Evolutionary conservation across 2,888 invertebrate species (phyloP).

Genomic region (Parnassius apollo): DNA sequence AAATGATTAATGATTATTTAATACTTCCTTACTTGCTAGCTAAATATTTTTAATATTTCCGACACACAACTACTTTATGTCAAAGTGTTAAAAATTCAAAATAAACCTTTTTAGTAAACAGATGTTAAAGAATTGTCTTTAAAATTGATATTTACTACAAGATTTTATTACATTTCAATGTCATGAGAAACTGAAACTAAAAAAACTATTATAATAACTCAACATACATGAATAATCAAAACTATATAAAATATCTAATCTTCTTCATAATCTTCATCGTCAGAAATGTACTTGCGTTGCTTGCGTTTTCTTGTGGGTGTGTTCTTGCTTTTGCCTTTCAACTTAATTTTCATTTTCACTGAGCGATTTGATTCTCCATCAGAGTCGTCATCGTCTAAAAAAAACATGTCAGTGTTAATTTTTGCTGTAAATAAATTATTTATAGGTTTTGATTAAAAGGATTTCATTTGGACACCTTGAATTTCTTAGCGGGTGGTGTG

Average conservation of each 20-base stretch:
- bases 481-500: no score
- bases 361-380: slow-evolving; percentile 82
- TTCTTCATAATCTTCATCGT: slow-evolving; percentile 84
- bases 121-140: no score
- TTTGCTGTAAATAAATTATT: no score
- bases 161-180: neutral
- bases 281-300: slow-evolving; percentile 83
- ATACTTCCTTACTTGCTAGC: neutral
- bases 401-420: neutral
- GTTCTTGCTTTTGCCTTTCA: slow-evolving; percentile 79
- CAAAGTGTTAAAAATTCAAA: neutral
- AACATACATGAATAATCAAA: neutral
- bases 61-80: neutral
- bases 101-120: no score
- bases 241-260: slow-evolving; percentile 53
- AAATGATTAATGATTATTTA: neutral
- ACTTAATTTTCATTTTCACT: slow-evolving; percentile 88
- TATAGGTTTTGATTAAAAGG: no score
- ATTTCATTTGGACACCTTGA: no score
- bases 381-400: slow-evolving; percentile 72
- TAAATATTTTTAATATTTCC: neutral
- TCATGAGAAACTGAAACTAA: slow-evolving; percentile 18
- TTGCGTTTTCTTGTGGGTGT: slow-evolving; percentile 80
- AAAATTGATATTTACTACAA: no score
- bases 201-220: neutral